Percentiles rank a stretch among this genome's conserved stretches.
These are phyloP conservation scores for Micronycteris hirsuta DNA, from an alignment of 2,113 vertebrate genomes.

Conservation along the genomic window DNA sequence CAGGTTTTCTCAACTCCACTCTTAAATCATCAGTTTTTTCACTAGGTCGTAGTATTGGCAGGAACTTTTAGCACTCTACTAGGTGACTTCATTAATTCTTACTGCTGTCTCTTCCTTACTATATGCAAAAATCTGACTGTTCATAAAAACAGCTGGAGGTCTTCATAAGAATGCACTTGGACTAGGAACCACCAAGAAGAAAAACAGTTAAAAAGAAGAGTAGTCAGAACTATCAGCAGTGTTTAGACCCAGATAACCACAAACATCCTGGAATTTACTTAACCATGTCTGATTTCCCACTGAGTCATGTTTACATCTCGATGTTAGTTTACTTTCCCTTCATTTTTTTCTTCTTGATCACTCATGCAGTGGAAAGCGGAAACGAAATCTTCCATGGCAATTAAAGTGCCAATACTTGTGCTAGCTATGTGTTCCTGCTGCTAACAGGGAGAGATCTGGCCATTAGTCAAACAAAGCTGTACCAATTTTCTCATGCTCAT, in stretches of 20 bases:
- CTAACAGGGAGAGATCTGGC: slow-evolving; percentile 18
- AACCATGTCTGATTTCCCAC: slow-evolving; percentile 58
- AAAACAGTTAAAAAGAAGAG: slow-evolving; percentile 57
- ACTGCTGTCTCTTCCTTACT: slow-evolving; percentile 14
- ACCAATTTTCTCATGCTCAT: slow-evolving; percentile 44
- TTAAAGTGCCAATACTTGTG: slow-evolving; percentile 29
- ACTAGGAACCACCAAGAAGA: slow-evolving; percentile 16
- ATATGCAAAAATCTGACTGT: not conserved
- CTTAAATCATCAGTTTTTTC: not conserved
- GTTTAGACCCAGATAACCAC: slow-evolving; percentile 68
- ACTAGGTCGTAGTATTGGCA: not conserved
- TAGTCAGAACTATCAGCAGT: slow-evolving; percentile 52
- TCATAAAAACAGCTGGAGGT: slow-evolving; percentile 43
- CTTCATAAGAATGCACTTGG: slow-evolving; percentile 36
- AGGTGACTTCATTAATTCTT: slow-evolving; percentile 59
- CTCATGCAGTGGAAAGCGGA: slow-evolving; percentile 44
- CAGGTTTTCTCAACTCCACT: not conserved
- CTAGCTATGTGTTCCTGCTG: slow-evolving; percentile 38
- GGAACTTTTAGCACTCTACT: not conserved
- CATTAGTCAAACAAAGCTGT: not conserved
- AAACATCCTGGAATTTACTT: slow-evolving; percentile 73
- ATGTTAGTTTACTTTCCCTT: slow-evolving; percentile 51
- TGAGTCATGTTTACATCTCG: slow-evolving; percentile 68
- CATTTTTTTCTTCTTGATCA: slow-evolving; percentile 40
- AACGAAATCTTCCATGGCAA: slow-evolving; percentile 38